Evolutionary conservation across 2,113 vertebrate species (phyloP).

Genomic region (Pithys albifrons): DNA sequence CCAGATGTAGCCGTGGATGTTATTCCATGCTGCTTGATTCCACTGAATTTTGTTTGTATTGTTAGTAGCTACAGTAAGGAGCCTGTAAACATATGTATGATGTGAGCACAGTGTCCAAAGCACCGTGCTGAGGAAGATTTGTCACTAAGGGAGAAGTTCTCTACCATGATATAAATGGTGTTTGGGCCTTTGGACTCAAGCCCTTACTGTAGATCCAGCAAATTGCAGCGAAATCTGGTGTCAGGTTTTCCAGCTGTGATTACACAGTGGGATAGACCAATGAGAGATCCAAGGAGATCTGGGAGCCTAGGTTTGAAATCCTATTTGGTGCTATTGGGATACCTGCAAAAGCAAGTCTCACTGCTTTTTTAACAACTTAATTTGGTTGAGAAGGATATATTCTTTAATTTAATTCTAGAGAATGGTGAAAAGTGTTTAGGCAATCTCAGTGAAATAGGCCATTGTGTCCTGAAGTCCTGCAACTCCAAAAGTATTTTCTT

Average conservation of each 20-base stretch:
- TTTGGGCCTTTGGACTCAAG: background rate
- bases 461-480: background rate
- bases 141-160: background rate
- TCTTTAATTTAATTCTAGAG: background rate
- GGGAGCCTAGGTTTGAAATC: background rate
- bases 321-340: background rate
- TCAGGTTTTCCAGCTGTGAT: background rate
- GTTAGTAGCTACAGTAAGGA: background rate
- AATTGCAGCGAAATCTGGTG: background rate
- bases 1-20: background rate
- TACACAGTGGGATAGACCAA: background rate
- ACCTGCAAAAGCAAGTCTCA: background rate
- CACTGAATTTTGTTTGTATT: background rate
- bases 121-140: accelerated
- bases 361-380: background rate
- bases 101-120: accelerated
- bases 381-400: background rate
- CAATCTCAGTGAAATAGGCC: background rate
- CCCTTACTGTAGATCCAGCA: background rate
- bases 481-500: background rate
- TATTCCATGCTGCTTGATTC: background rate
- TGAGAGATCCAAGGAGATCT: background rate
- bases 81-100: background rate
- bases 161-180: background rate
- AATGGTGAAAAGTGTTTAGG: background rate